Evolutionary conservation across 2,797 vertebrate species (phyloP), one percentile per base, ranked within the genome.

Genomic region (Pempheris klunzingeri): DNA sequence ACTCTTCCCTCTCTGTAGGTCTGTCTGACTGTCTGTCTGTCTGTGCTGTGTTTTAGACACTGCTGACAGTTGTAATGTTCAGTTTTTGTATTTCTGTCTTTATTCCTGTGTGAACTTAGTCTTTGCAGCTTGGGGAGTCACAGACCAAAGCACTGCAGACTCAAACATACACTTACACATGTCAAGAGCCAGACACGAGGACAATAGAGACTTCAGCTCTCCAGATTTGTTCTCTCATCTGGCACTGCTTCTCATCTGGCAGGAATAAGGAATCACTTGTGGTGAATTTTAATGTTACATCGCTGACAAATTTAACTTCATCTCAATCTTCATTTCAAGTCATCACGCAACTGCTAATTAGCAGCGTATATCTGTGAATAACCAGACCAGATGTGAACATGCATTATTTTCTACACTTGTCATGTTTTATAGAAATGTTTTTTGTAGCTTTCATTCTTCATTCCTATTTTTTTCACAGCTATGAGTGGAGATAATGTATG

Each of bases 261-360:
- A 61, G 54, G 71, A 91, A 83, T 74, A 71, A 69, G 41, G 74
- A 65, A 69, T 81, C 17, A 20, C 30, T 64, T 63, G 49, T 22
- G n/a, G 24, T 9, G 38, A 36, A 67, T 83, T 82, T 87, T 30
- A 85, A 84, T 87, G 50, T 88, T 91, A 83, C 30, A 88, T 81
- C 59, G 71, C 55, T 63, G 75, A 71, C 61, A 17, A 43, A 57
- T 67, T 71, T 28, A 71, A 34, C 53, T 69, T 72, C 53, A 70
- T 63, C 47, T 71, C 12, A 22, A 58, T n/a, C n/a, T n/a, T n/a
- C n/a, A 74, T 53, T 72, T 77, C 20, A 32, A 49, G 18, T 28
- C 26, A 53, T 77, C 81, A 80, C 6, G 50, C 69, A 47, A 71
- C 61, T 43, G 26, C 61, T 74, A 74, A 90, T 72, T 71, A 74